These are phyloP conservation scores for Lanistes nyassanus DNA, from an alignment of 1,140 invertebrate species.

Conservation along the genomic window DNA sequence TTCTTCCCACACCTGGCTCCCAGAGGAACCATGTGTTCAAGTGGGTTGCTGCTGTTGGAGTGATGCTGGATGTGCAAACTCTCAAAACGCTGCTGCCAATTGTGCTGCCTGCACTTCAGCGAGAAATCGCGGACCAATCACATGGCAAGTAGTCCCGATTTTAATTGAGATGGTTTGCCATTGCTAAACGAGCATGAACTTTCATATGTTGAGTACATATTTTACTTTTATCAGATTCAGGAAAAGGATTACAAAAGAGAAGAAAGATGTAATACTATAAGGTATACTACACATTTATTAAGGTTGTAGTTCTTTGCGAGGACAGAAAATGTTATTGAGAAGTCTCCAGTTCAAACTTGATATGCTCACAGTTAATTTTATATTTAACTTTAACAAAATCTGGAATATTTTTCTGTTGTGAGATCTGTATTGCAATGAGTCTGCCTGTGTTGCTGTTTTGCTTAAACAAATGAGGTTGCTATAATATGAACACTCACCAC, in stretches of 20 bases:
- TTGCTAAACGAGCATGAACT: too few species aligned
- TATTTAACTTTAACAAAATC: not conserved
- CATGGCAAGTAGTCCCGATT: constrained; percentile 35
- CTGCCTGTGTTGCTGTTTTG: not conserved
- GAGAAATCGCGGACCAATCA: constrained; percentile 69
- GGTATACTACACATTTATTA: not conserved
- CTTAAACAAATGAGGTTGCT: not conserved
- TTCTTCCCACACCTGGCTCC: not conserved
- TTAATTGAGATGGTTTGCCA: not conserved
- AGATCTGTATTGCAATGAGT: not conserved
- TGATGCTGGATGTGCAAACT: constrained; percentile 70
- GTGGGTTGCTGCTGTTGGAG: constrained; percentile 76
- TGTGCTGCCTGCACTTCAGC: constrained; percentile 74
- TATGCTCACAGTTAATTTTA: not conserved
- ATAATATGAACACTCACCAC: not conserved
- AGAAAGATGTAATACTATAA: not conserved
- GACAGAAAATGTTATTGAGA: not conserved
- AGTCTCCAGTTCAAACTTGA: not conserved
- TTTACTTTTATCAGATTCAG: not conserved
- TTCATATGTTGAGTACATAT: not conserved
- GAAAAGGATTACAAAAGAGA: not conserved
- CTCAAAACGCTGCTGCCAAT: constrained; percentile 70
- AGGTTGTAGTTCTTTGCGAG: not conserved
- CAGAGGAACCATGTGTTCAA: constrained; percentile 77
- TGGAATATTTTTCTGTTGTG: not conserved